Percentiles rank a stretch among this genome's conserved stretches.
These are phyloP conservation scores for Microplitis manilae DNA, from an alignment of 2,888 invertebrate species.

Conservation along the genomic window DNA sequence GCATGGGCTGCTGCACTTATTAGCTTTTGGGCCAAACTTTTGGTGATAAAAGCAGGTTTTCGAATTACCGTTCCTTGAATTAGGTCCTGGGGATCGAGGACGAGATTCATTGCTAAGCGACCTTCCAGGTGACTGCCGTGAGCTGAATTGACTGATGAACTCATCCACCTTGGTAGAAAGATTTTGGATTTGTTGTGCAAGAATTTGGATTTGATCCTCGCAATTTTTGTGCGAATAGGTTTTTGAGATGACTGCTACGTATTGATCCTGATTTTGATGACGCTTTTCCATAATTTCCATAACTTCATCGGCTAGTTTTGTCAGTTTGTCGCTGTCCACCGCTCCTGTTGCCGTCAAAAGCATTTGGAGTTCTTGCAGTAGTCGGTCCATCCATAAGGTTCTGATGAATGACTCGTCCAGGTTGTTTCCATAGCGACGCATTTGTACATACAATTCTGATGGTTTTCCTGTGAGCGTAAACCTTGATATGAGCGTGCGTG, in stretches of 20 bases:
- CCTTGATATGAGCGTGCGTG: constrained; percentile 24
- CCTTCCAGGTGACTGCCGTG: not conserved
- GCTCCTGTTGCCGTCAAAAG: constrained; percentile 1
- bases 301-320: constrained; percentile 1
- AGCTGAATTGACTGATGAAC: not conserved
- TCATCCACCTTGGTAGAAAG: not conserved
- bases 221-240: not conserved
- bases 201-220: not conserved
- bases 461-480: constrained; percentile 21
- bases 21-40: not conserved
- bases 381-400: constrained; percentile 21
- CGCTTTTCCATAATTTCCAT: not conserved
- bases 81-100: not conserved
- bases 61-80: not conserved
- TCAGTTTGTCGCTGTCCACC: constrained; percentile 1
- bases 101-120: not conserved
- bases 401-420: constrained; percentile 37
- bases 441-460: constrained; percentile 31
- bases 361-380: constrained; percentile 10
- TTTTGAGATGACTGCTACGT: not conserved
- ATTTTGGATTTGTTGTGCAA: not conserved
- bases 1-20: not conserved
- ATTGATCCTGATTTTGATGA: not conserved
- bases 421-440: constrained; percentile 39
- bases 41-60: not conserved